phyloP scores from a whole-genome alignment of 2,797 vertebrate genomes.

The Liparis tanakae region DNA sequence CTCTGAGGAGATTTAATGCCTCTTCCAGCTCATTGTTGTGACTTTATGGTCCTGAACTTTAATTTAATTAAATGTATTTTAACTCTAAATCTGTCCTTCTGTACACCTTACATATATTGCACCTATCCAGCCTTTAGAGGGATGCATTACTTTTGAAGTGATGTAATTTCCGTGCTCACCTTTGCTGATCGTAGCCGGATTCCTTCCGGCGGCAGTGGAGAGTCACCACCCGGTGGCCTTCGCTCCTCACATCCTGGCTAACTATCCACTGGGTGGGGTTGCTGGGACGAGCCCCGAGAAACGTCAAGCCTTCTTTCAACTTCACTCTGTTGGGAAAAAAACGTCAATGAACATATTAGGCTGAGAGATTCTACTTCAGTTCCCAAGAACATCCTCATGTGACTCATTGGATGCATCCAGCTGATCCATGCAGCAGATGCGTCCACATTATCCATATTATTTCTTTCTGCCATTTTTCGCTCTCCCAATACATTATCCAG shows the following conservation, averaged over 20 bases:
- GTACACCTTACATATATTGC: too few relatives aligned
- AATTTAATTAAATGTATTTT: too few relatives aligned
- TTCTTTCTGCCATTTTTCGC: constrained; percentile 19
- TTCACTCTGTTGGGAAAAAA: constrained; percentile 86
- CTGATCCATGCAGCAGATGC: constrained; percentile 51
- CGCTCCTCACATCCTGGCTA: constrained; percentile 89
- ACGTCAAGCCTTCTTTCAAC: constrained; percentile 93
- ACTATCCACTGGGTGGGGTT: constrained; percentile 93
- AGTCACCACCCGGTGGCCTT: constrained; percentile 88
- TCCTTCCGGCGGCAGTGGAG: constrained; percentile 91
- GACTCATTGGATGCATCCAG: constrained; percentile 30
- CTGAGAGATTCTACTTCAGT: constrained; percentile 12
- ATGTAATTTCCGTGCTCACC: constrained; percentile 78
- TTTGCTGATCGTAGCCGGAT: constrained; percentile 81
- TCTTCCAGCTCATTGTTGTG: not conserved
- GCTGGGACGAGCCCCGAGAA: constrained; percentile 87
- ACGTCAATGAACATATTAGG: not conserved
- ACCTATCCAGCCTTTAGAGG: too few relatives aligned
- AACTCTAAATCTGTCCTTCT: too few relatives aligned
- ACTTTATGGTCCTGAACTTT: not conserved
- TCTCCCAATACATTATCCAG: constrained; percentile 50
- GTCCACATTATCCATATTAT: constrained; percentile 19
- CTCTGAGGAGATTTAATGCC: too few relatives aligned
- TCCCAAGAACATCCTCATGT: constrained; percentile 24
- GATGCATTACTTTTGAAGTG: not conserved